Percentiles rank a stretch among this genome's conserved stretches.
Conservation (phyloP, 2,888 invertebrate species). For the Dioctria linearis region DNA sequence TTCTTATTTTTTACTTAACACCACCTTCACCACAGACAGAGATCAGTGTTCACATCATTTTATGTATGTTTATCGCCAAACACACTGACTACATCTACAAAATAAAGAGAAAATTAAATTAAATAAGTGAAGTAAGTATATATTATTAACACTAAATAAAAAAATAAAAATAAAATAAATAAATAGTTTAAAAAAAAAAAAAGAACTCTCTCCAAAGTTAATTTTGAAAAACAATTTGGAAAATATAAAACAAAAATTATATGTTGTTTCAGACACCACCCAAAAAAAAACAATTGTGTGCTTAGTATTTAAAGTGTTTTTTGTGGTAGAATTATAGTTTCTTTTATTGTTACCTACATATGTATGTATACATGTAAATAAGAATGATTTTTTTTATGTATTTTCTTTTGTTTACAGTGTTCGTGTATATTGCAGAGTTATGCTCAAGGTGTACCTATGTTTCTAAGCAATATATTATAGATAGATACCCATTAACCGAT, state of each 20-base stretch:
- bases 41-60: conserved; percentile 64
- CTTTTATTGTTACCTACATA: background rate
- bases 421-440: background rate
- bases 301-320: conserved; percentile 14
- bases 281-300: conserved; percentile 3
- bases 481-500: conserved; percentile 6
- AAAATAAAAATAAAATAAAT: conserved; percentile 44
- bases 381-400: background rate
- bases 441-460: background rate
- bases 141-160: conserved; percentile 47
- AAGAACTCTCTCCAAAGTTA: conserved; percentile 32
- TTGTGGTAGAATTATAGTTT: background rate
- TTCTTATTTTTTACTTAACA: conserved; percentile 62
- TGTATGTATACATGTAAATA: background rate
- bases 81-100: conserved; percentile 91
- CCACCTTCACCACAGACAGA: conserved; percentile 64
- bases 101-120: conserved; percentile 67
- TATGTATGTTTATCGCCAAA: conserved; percentile 82
- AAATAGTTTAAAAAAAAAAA: background rate
- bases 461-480: conserved; percentile 2
- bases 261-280: conserved; percentile 45
- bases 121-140: conserved; percentile 53
- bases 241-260: conserved; percentile 44
- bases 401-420: conserved; percentile 8
- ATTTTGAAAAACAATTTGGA: conserved; percentile 33